Base-by-base conservation (phyloP, 53 echinoderm and acorn worm species). In the Actinopyga echinites region DNA sequence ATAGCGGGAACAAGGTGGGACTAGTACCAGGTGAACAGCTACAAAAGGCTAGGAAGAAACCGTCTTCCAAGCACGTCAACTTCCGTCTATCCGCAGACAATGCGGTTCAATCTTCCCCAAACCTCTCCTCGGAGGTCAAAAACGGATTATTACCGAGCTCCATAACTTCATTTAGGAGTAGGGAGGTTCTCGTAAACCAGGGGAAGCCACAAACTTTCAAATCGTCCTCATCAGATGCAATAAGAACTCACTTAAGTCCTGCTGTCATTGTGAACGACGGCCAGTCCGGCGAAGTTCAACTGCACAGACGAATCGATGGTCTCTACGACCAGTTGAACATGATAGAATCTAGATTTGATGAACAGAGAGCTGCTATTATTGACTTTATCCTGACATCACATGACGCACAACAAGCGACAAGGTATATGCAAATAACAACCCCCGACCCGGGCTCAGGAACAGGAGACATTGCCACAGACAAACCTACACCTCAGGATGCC, bases 331-430 rank as follows among this genome's bases (percentile, higher is more conserved):
- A 96, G 88, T 86, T 96, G 22, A 93, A 85, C 1, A 87, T 68
- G 24, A 91, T 96, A 35, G 91, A 96, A 85, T 80, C 82, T 23
- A 93, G 89, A 81, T 96, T 96, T 30, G 96, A 96, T 30, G 93
- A 91, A 65, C 91, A 93, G 52, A 83, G 90, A 67, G 89, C 86
- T 43, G 93, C 91, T 26, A 96, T 96, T 15, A 93, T 96, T 55
- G 91, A 96, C n/a, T 78, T 90, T 17, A 83, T 90, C 29, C 60
- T 88, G 33, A 84, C 83, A 57, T 84, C 86, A 45, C 90, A 85
- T 40, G 23, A 71, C 11, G 54, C 57, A 3, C 56, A 75, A 5
- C 8, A 56, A 31, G 31, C 28, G 2, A 62, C 12, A 11, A 31
- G 26, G 31, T 62, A 24, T 62, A 62, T 62, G 63, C 63, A 62